These are phyloP conservation scores for Natrix natrix DNA, from an alignment of 2,797 vertebrate genomes.

Conservation along the genomic window DNA sequence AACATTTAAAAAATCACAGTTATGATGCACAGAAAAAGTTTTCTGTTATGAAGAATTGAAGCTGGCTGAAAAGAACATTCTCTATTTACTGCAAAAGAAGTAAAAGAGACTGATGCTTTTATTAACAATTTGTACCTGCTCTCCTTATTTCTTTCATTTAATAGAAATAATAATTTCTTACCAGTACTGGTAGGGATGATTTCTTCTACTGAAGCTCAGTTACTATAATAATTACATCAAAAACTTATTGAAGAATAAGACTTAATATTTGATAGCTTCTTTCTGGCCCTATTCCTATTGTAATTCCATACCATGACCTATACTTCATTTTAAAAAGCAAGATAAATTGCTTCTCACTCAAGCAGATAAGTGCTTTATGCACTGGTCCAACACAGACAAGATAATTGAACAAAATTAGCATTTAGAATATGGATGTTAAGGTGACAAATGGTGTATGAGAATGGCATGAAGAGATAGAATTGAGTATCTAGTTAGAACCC, in stretches of 20 bases:
- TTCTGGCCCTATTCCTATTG: neutral
- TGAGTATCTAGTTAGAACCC: neutral
- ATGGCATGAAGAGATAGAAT: neutral
- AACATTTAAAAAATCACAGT: neutral
- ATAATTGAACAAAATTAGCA: neutral
- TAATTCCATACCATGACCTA: neutral
- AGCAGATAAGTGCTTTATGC: neutral
- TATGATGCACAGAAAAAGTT: neutral
- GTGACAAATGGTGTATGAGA: neutral
- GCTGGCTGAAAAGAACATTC: neutral
- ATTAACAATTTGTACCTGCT: neutral
- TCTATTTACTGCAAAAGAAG: neutral
- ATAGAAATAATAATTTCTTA: neutral
- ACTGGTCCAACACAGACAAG: neutral
- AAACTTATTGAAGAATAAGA: neutral
- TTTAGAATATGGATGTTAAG: neutral
- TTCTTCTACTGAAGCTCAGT: neutral
- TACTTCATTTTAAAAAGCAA: conserved; percentile 22
- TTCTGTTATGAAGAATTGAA: neutral
- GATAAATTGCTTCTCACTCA: neutral
- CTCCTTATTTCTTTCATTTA: neutral
- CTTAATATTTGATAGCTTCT: neutral
- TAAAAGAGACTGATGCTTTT: neutral
- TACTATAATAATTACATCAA: neutral
- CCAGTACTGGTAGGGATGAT: neutral